These are phyloP conservation scores for Coleophora deauratella DNA, from an alignment of 2,888 invertebrate genomes.

Conservation along the genomic window DNA sequence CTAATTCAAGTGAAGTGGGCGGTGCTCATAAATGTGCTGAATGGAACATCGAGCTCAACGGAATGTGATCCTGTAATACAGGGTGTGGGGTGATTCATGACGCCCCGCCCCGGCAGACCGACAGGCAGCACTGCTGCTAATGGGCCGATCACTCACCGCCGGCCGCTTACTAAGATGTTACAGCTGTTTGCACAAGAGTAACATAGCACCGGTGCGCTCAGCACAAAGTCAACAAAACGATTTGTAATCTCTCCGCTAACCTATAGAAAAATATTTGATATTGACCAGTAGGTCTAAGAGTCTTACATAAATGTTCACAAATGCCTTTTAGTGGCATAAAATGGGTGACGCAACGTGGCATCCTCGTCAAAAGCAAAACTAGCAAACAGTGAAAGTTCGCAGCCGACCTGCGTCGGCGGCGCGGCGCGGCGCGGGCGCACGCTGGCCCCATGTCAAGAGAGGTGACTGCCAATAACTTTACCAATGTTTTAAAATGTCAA, in stretches of 20 bases:
- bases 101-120: neutral
- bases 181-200: neutral
- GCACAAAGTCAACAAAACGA: no score
- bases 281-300: conserved; percentile 4
- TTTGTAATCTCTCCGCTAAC: neutral
- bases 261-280: neutral
- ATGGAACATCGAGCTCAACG: conserved; percentile 17
- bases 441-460: conserved; percentile 18
- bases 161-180: conserved; percentile 2
- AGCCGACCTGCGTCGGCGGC: conserved; percentile 9
- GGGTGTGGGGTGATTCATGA: conserved; percentile 28
- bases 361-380: conserved; percentile 43
- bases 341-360: conserved; percentile 46
- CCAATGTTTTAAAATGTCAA: conserved; percentile 35
- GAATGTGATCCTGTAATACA: conserved; percentile 20
- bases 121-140: conserved; percentile 14
- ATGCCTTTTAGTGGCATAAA: conserved; percentile 35
- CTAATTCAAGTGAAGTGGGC: no score
- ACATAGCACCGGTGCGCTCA: no score
- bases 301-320: conserved; percentile 32
- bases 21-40: conserved; percentile 15
- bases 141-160: conserved; percentile 25
- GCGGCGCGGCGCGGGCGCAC: conserved; percentile 15
- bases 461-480: conserved; percentile 23
- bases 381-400: conserved; percentile 66